Percentiles rank a stretch among this genome's conserved stretches.
Evolutionary conservation across 2,113 vertebrate genomes (phyloP).

Genomic region (Panurus biarmicus): DNA sequence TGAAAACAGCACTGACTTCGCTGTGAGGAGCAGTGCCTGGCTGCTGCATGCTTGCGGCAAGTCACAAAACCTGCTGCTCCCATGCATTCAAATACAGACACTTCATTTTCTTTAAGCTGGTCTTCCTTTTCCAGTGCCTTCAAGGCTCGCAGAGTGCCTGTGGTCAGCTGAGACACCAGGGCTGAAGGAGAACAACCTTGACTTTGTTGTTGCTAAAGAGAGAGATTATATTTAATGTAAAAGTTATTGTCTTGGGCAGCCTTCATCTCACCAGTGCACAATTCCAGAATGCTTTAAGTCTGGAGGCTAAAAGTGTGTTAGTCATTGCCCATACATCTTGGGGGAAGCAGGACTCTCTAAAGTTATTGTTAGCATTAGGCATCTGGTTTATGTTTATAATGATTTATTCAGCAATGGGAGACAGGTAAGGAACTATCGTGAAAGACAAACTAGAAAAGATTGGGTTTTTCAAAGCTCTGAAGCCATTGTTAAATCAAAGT

Average conservation of each 20-base stretch:
- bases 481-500: conserved; percentile 45
- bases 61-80: neutral
- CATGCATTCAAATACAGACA: neutral
- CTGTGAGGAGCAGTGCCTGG: neutral
- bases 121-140: neutral
- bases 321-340: conserved; percentile 41
- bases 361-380: conserved; percentile 49
- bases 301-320: conserved; percentile 45
- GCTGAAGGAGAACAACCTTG: conserved; percentile 4
- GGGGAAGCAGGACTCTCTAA: neutral
- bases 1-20: accelerated
- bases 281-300: conserved; percentile 56
- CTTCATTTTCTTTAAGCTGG: neutral
- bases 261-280: conserved; percentile 29
- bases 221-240: conserved; percentile 31
- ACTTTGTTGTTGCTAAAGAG: conserved; percentile 26
- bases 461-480: conserved; percentile 54
- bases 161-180: neutral
- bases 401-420: conserved; percentile 58
- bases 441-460: conserved; percentile 54
- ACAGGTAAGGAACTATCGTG: conserved; percentile 40
- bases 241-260: conserved; percentile 36
- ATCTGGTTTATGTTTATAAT: conserved; percentile 62
- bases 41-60: neutral
- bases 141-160: neutral